Percentiles rank a stretch among this genome's conserved stretches.
These are phyloP conservation scores for Gryllus bimaculatus DNA, from an alignment of 1,140 invertebrate genomes.

Conservation along the genomic window DNA sequence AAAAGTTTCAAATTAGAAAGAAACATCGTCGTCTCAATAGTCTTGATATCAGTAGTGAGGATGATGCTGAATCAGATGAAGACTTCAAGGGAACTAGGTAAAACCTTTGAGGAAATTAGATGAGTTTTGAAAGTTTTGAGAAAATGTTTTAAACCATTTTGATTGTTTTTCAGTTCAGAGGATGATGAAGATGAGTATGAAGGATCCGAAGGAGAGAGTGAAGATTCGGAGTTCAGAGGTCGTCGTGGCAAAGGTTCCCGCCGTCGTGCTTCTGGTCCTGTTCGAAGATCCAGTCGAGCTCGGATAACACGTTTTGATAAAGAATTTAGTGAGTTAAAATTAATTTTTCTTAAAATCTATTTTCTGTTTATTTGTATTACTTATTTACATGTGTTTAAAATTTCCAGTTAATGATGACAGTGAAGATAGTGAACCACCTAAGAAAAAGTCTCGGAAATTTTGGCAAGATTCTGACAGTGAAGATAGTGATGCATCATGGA, in stretches of 20 bases:
- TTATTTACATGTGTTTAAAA: not conserved
- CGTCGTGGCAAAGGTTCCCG: conserved; percentile 31
- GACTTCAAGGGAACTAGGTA: conserved; percentile 67
- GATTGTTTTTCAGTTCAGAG: conserved; percentile 8
- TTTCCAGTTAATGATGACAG: conserved; percentile 30
- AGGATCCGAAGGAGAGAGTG: conserved; percentile 46
- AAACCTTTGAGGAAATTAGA: not conserved
- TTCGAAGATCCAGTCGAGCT: conserved; percentile 46
- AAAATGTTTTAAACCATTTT: not conserved
- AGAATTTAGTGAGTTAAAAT: conserved; percentile 44
- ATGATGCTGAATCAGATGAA: conserved; percentile 70
- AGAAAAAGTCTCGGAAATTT: conserved; percentile 43
- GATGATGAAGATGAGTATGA: conserved; percentile 40
- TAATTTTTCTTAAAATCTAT: no score
- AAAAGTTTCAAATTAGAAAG: conserved; percentile 37
- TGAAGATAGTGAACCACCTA: conserved; percentile 46
- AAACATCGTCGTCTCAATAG: conserved; percentile 68
- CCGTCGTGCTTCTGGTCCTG: conserved; percentile 34
- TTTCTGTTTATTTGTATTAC: not conserved
- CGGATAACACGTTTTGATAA: conserved; percentile 45
- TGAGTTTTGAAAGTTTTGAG: not conserved
- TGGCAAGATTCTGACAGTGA: conserved; percentile 45
- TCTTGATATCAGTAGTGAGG: conserved; percentile 69
- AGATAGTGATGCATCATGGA: conserved; percentile 50
- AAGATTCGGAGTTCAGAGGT: conserved; percentile 48